Evolutionary conservation across 1,140 invertebrate genomes (phyloP), one percentile per base, ranked within the genome.

Genomic region (Notospermus geniculatus): DNA sequence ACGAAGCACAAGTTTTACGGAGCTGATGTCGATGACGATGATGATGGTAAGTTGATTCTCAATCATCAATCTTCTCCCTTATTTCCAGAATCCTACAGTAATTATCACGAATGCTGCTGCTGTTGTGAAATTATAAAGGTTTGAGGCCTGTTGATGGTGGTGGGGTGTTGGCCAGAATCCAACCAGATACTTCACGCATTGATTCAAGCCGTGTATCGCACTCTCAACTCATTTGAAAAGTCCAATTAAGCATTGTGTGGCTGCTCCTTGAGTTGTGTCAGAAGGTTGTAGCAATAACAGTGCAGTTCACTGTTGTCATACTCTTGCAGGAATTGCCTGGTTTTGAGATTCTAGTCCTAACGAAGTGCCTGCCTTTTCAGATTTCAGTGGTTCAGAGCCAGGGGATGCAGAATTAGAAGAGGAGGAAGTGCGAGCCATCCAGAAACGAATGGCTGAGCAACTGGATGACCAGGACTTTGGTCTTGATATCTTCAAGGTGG

Each of bases 1-100:
- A 89, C 89, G 62, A 89, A 89, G 67, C 86, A 81, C 66, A 83
- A 84, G 43, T 96, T 88, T 79, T 93, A 93, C 79, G 88, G 88
- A 46, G 91, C 92, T 0, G 91, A 94, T 83, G 93, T 91, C 80
- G 87, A 93, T 17, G 85, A 88, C 68, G 91, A 94, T 82, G 92
- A 89, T 85, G 86, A 88, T 41, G 87, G 84, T 71, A 65, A 71
- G 17, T 72, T 50, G 63, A 56, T 45, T 27, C 59, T 29, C n/a
- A 50, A 5, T 9, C n/a, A 5, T 50, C 46, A 50, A 9, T 19
- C n/a, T 7, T 23, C n/a, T 27, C n/a, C 46, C 4, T n/a, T 50
- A 5, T 50, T n/a, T 5, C 4, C n/a, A 27, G 25, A 7, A 23
- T n/a, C n/a, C n/a, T n/a, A n/a, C n/a, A n/a, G n/a, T n/a, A n/a